These are phyloP conservation scores for Heliconius sara DNA, from an alignment of 2,888 invertebrate genomes.

Conservation along the genomic window DNA sequence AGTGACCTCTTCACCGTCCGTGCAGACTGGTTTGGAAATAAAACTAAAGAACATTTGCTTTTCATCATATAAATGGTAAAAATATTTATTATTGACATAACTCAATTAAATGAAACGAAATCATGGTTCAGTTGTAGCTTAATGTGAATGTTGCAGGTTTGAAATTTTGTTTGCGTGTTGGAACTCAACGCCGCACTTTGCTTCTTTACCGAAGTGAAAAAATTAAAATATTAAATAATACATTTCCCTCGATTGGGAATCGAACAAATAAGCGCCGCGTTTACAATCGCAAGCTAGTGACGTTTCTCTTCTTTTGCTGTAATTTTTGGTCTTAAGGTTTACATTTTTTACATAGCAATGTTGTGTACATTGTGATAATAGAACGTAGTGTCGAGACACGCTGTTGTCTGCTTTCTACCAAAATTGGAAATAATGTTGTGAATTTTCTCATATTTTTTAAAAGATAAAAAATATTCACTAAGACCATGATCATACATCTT, in stretches of 20 bases:
- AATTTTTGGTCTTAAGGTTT: too few species aligned
- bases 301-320: too few species aligned
- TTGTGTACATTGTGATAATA: not conserved
- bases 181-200: too few species aligned
- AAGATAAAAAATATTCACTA: not conserved
- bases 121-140: not conserved
- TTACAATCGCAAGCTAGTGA: too few species aligned
- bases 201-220: too few species aligned
- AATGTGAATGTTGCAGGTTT: too few species aligned
- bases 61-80: constrained; percentile 1
- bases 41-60: constrained; percentile 12
- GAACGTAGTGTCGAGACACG: not conserved
- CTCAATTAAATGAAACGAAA: not conserved
- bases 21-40: constrained; percentile 16
- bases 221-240: too few species aligned
- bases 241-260: too few species aligned
- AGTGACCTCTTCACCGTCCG: constrained; percentile 31
- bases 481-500: not conserved
- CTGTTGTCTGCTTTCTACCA: not conserved
- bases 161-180: too few species aligned
- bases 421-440: not conserved
- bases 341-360: too few species aligned
- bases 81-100: constrained; percentile 10
- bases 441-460: not conserved
- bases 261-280: too few species aligned